A percentile compares a stretch with the other conserved stretches of the same genome.
phyloP scores from a whole-genome alignment of 2,113 vertebrate genomes.

The Zosterops japonicus region DNA sequence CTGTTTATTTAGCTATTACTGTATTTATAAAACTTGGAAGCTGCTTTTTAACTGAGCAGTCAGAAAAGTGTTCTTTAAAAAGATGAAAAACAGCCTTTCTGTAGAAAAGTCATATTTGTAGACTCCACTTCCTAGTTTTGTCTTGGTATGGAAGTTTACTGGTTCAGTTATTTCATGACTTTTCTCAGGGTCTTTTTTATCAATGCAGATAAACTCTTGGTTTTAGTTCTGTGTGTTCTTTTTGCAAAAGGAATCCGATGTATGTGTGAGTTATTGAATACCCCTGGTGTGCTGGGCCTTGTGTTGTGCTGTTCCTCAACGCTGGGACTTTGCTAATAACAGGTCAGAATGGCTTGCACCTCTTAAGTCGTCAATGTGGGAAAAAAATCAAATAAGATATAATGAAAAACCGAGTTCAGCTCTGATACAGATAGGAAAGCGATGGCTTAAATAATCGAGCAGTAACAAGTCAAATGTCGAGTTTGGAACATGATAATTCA shows the following conservation, averaged over 20 bases:
- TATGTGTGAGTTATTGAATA: background rate
- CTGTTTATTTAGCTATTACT: background rate
- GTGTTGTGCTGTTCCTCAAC: background rate
- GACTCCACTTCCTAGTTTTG: background rate
- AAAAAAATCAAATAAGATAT: background rate
- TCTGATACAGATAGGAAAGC: background rate
- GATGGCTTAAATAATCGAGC: background rate
- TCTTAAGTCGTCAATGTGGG: background rate
- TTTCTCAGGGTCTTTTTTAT: background rate
- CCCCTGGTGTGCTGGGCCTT: background rate
- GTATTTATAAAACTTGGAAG: background rate
- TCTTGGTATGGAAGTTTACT: background rate
- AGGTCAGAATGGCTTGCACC: background rate
- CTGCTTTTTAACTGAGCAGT: background rate
- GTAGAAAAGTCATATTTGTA: background rate
- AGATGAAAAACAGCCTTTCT: background rate
- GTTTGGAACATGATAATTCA: background rate
- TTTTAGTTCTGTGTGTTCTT: background rate
- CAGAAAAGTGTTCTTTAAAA: background rate
- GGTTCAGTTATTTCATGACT: background rate
- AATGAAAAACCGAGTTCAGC: background rate
- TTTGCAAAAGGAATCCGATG: fast-evolving
- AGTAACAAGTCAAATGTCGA: background rate
- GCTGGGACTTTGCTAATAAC: background rate
- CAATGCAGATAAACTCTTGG: background rate